These are phyloP conservation scores for Taphrorychus bicolor DNA, from an alignment of 2,888 invertebrate species.

Conservation along the genomic window DNA sequence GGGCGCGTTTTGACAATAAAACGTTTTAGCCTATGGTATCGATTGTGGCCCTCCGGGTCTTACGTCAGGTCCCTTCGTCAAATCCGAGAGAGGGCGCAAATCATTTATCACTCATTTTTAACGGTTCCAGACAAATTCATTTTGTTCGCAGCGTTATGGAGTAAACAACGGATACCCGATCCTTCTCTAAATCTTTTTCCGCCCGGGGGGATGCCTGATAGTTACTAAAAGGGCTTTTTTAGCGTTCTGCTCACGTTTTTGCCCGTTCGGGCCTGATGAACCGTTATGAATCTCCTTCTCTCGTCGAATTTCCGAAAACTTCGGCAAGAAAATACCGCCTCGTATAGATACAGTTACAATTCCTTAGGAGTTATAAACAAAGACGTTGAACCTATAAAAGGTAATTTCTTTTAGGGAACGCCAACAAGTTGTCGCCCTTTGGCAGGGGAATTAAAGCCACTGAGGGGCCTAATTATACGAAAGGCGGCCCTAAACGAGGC, in stretches of 20 bases:
- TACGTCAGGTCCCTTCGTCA: neutral
- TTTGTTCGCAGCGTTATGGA: conserved; percentile 38
- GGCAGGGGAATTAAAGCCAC: conserved; percentile 18
- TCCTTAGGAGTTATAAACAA: neutral
- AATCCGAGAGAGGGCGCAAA: neutral
- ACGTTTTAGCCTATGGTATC: neutral
- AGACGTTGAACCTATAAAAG: too few relatives aligned
- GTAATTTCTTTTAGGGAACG: neutral
- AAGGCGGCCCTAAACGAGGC: conserved; percentile 16
- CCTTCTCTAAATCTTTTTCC: conserved; percentile 52
- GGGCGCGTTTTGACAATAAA: neutral
- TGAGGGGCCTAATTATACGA: conserved; percentile 20
- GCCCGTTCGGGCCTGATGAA: conserved; percentile 35
- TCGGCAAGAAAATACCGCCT: neutral
- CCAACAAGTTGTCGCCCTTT: conserved; percentile 4
- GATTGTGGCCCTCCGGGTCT: neutral
- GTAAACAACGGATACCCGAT: conserved; percentile 52
- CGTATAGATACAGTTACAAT: neutral
- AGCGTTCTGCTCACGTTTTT: conserved; percentile 37
- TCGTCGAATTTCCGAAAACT: neutral
- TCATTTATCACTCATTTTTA: conserved; percentile 37
- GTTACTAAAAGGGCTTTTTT: conserved; percentile 50
- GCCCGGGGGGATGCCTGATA: conserved; percentile 48
- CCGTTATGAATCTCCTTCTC: conserved; percentile 22
- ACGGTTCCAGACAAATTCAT: conserved; percentile 37